Evolutionary conservation across 2,888 invertebrate genomes (phyloP).

Genomic region (Lasioglossum malachurum): DNA sequence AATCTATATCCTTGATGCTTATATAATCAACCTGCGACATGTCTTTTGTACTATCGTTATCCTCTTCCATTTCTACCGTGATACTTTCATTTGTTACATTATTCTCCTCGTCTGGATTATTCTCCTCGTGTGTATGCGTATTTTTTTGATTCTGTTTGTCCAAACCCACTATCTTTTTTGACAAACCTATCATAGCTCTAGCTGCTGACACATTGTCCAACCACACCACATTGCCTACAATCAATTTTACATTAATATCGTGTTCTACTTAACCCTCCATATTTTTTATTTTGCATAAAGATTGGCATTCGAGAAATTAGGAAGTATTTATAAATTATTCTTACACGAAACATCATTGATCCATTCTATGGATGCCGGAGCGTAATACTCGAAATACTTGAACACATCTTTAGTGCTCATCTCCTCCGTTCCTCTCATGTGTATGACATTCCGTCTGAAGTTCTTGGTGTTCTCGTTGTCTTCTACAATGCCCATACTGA

Average conservation of each 20-base stretch:
- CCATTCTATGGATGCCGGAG: conserved; percentile 93
- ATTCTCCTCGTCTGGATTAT: conserved; percentile 66
- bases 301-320: not conserved
- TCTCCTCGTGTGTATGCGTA: conserved; percentile 54
- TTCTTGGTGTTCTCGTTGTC: conserved; percentile 87
- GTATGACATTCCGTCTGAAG: conserved; percentile 90
- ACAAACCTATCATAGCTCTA: conserved; percentile 87
- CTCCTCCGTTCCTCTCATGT: conserved; percentile 91
- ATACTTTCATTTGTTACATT: conserved; percentile 63
- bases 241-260: conserved; percentile 7
- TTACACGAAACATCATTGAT: conserved; percentile 92
- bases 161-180: conserved; percentile 85
- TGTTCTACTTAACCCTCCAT: not conserved
- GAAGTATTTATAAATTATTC: conserved; percentile 72
- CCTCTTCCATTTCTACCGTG: conserved; percentile 28
- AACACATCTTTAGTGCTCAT: conserved; percentile 93
- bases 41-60: conserved; percentile 56
- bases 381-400: conserved; percentile 91
- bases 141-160: conserved; percentile 43
- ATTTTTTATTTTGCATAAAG: too few relatives aligned
- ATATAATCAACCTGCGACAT: conserved; percentile 76
- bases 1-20: conserved; percentile 85
- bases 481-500: conserved; percentile 87
- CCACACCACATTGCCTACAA: conserved; percentile 88
- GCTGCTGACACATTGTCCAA: conserved; percentile 87